phyloP scores from a whole-genome alignment of 2,113 vertebrate species.

The Spilogale gracilis region DNA sequence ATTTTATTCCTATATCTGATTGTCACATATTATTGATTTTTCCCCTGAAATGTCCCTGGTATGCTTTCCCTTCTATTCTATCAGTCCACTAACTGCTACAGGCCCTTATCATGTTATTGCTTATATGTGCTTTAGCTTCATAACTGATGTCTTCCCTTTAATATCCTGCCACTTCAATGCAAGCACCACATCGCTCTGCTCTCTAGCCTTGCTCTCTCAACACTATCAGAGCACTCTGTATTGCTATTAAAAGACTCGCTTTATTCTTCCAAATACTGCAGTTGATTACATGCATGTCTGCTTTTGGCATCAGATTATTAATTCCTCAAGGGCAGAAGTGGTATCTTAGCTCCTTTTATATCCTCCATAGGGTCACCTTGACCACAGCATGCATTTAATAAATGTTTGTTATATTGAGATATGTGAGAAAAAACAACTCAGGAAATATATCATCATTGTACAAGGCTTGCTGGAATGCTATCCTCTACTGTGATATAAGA shows the following conservation, averaged over 20 bases:
- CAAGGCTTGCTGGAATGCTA: not conserved
- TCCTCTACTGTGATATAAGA: not conserved
- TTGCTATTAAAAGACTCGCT: not conserved
- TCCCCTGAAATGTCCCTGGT: constrained; percentile 12
- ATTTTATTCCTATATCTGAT: constrained; percentile 35
- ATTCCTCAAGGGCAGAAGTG: constrained; percentile 36
- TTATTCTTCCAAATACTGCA: not conserved
- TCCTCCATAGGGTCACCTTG: not conserved
- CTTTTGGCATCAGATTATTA: constrained; percentile 42
- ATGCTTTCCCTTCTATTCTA: constrained; percentile 3
- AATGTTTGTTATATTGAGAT: constrained; percentile 50
- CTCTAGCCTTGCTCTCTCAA: constrained; percentile 26
- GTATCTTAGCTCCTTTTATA: constrained; percentile 22
- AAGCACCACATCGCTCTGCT: constrained; percentile 36
- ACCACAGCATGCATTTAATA: constrained; percentile 37
- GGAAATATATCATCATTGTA: not conserved
- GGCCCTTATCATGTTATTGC: constrained; percentile 13
- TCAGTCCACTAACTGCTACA: constrained; percentile 33
- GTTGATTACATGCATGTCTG: not conserved
- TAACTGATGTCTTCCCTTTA: constrained; percentile 61
- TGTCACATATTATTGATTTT: constrained; percentile 40
- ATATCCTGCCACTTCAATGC: constrained; percentile 68
- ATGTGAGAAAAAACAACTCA: constrained; percentile 30
- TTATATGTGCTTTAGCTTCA: constrained; percentile 6
- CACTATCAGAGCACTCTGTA: not conserved